Evolutionary conservation across 2,888 invertebrate species (phyloP), one percentile per base, ranked within the genome.

Genomic region (Ceraclea dissimilis): DNA sequence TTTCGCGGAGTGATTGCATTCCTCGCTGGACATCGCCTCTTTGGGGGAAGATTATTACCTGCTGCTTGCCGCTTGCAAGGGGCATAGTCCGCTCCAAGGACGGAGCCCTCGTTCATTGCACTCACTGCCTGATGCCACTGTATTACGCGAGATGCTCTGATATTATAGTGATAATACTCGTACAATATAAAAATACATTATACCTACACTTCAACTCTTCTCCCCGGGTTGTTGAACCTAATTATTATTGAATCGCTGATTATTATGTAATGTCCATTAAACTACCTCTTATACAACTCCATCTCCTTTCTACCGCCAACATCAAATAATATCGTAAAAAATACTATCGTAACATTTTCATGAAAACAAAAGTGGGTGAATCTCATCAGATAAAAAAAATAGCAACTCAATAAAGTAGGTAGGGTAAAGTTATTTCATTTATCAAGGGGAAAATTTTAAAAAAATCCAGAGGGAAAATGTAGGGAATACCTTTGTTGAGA

Each of bases 1-100:
- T 55, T 50, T 51, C 43, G 55, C 55, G 20, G 31, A 50, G 51
- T 55, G 49, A 55, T 55, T 46, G 50, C 55, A 55, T 55, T 55
- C 55, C 51, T 50, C 20, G 20, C 31, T 21, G 55, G 55, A 50
- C 55, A 51, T 44, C 55, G 55, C 55, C 55, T 50, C 47, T 34
- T 47, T 22, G 43, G 50, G 43, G 50, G 49, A 26, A 49, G 49
- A 49, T 49, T 39, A 39, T 39, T 49, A 55, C 46, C 50, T 50
- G 50, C 43, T 46, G 50, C 50, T 44, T 49, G 22, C 34, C 22
- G 6, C 8, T 5, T 21, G 26, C 11, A 20, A 20, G 54, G 31
- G 19, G 49, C 54, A 54, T 21, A 34, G 55, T 19, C 49, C 55
- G 43, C 19, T n/a, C 20, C 50, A 55, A 55, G 55, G 55, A 34